A percentile compares a stretch with the other conserved stretches of the same genome.
Conservation (phyloP, 2,797 vertebrate genomes). For the Girardinus metallicus region DNA sequence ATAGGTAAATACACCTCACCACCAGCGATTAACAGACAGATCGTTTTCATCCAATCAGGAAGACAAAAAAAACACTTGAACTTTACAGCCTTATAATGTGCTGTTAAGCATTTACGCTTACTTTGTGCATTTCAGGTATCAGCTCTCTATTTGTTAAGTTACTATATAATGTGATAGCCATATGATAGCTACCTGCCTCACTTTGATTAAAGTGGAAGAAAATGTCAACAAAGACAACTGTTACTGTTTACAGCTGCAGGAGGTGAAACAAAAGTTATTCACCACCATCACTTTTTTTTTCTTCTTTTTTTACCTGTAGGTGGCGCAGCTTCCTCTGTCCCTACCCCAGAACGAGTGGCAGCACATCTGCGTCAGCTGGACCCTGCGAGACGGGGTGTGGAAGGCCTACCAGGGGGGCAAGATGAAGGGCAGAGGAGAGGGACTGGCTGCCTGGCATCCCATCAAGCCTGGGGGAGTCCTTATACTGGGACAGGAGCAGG, state of each 20-base stretch:
- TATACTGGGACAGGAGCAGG: slow-evolving; percentile 97
- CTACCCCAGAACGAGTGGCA: slow-evolving; percentile 91
- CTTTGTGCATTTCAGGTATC: no score
- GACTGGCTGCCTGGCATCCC: slow-evolving; percentile 95
- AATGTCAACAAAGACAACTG: slow-evolving; percentile 12
- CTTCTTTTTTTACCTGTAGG: slow-evolving; percentile 71
- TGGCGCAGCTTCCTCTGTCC: slow-evolving; percentile 91
- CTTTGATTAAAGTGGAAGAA: slow-evolving; percentile 15
- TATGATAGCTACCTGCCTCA: not conserved
- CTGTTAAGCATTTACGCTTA: no score
- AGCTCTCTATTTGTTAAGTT: no score
- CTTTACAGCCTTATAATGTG: no score
- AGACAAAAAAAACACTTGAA: no score
- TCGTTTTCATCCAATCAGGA: no score
- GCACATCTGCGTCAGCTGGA: slow-evolving; percentile 95
- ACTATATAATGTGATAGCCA: no score
- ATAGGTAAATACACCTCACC: no score
- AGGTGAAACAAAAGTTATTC: not conserved
- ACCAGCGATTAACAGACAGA: no score
- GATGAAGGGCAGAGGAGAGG: slow-evolving; percentile 89
- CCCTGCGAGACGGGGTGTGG: slow-evolving; percentile 94
- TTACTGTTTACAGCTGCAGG: not conserved
- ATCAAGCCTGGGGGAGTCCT: slow-evolving; percentile 93
- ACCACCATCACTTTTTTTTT: not conserved
- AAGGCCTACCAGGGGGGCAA: slow-evolving; percentile 93